These are phyloP conservation scores for Drosophila cracens DNA, from an alignment of 2,888 invertebrate genomes.

Conservation along the genomic window DNA sequence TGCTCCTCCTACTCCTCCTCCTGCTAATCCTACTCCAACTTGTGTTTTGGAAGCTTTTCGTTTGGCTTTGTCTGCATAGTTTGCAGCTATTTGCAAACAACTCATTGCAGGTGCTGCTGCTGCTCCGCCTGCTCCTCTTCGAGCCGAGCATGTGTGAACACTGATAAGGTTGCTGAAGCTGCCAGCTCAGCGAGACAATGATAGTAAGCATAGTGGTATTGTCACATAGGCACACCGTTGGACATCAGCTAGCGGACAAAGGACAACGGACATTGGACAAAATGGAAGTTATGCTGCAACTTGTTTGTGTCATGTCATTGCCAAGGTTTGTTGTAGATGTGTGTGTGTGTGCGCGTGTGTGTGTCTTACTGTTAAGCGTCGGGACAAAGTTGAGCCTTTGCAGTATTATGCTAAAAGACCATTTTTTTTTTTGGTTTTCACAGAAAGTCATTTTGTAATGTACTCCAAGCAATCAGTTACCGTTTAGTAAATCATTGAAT, in stretches of 20 bases:
- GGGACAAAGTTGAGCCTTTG: not conserved
- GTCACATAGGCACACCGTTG: conserved; percentile 3
- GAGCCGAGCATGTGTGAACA: conserved; percentile 44
- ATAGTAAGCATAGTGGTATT: conserved; percentile 53
- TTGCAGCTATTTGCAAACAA: conserved; percentile 34
- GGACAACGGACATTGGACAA: conserved; percentile 9
- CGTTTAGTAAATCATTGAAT: not conserved
- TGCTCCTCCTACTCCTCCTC: too few relatives aligned
- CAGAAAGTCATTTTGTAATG: not conserved
- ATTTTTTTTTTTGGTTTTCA: not conserved
- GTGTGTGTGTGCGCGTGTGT: not conserved
- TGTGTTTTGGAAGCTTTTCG: not conserved
- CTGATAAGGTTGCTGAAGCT: conserved; percentile 36
- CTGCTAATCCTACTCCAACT: too few relatives aligned
- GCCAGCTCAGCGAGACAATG: conserved; percentile 42
- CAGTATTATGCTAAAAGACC: not conserved
- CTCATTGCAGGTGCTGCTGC: conserved; percentile 43
- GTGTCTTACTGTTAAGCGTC: conserved; percentile 19
- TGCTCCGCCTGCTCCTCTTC: conserved; percentile 13
- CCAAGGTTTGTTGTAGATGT: conserved; percentile 3
- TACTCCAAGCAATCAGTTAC: not conserved
- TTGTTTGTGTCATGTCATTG: conserved; percentile 28
- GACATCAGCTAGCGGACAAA: conserved; percentile 5
- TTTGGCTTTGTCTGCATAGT: conserved; percentile 47
- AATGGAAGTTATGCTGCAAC: conserved; percentile 42